Evolutionary conservation across 2,797 vertebrate species (phyloP).

Genomic region (Tympanoctomys barrerae): DNA sequence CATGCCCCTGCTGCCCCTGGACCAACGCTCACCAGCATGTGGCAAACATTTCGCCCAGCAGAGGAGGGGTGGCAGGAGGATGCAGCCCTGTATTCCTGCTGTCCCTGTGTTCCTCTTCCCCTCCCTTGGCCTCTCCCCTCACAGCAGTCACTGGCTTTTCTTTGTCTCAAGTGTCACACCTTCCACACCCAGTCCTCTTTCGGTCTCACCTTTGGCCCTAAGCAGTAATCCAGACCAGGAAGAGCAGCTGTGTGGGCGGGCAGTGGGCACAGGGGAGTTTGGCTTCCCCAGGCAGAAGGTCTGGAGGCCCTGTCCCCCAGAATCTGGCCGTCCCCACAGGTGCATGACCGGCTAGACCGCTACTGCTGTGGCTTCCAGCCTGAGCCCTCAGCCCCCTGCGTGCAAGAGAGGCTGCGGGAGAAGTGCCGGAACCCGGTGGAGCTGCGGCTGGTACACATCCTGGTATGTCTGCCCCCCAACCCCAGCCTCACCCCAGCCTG

Average conservation of each 20-base stretch:
- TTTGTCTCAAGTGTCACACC: background rate
- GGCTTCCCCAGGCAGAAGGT: background rate
- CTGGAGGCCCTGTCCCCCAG: background rate
- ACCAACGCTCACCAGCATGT: background rate
- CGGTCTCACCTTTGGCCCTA: background rate
- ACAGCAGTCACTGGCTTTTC: background rate
- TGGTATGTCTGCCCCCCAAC: slow-evolving; percentile 88
- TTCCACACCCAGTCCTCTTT: background rate
- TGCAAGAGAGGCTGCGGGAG: slow-evolving; percentile 93
- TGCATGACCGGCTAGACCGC: slow-evolving; percentile 96
- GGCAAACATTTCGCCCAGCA: background rate
- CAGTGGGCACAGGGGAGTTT: background rate
- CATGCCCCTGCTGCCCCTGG: background rate
- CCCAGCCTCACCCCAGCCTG: too few relatives aligned
- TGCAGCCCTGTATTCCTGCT: too few relatives aligned
- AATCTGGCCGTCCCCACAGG: slow-evolving; percentile 85
- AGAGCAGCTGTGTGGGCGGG: background rate
- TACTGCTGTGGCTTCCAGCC: slow-evolving; percentile 97
- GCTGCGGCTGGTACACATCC: slow-evolving; percentile 95
- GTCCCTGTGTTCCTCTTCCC: background rate
- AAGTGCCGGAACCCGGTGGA: slow-evolving; percentile 92
- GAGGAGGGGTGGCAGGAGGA: background rate
- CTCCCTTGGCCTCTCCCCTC: background rate
- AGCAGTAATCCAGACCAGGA: background rate
- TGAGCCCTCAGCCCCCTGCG: slow-evolving; percentile 92